These are phyloP conservation scores for Catocala nupta DNA, from an alignment of 2,888 invertebrate genomes.

Conservation along the genomic window DNA sequence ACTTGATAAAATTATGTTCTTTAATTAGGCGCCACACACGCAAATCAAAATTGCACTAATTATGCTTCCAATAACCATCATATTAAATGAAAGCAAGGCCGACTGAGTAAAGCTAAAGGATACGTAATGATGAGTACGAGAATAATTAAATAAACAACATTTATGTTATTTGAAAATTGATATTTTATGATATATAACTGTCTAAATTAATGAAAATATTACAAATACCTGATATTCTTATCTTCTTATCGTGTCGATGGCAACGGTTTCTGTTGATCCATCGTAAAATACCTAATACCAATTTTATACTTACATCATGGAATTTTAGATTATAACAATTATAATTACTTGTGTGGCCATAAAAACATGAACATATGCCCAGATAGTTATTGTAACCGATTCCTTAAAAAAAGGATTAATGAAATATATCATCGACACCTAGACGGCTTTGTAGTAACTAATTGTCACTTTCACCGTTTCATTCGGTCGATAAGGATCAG, in stretches of 20 bases:
- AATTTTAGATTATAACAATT: too few relatives aligned
- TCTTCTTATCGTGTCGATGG: too few relatives aligned
- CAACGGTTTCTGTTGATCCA: too few relatives aligned
- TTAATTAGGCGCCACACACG: constrained; percentile 43
- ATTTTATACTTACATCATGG: too few relatives aligned
- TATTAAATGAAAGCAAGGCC: constrained; percentile 40
- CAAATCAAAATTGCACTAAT: constrained; percentile 63
- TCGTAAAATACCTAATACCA: too few relatives aligned
- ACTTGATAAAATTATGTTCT: constrained; percentile 53
- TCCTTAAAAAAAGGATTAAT: neutral
- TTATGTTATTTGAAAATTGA: too few relatives aligned
- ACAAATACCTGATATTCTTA: too few relatives aligned
- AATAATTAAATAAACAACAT: neutral
- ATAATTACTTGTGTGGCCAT: too few relatives aligned
- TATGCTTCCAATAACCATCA: constrained; percentile 42
- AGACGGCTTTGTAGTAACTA: constrained; percentile 32
- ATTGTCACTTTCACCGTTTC: constrained; percentile 73
- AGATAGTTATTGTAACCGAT: neutral
- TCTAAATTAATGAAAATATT: too few relatives aligned
- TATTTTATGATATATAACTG: too few relatives aligned
- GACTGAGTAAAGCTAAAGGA: constrained; percentile 4
- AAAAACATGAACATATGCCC: too few relatives aligned
- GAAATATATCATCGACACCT: constrained; percentile 10
- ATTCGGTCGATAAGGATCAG: constrained; percentile 71
- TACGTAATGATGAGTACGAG: neutral